A percentile compares a stretch with the other conserved stretches of the same genome.
Conservation (phyloP, 2,113 vertebrate genomes). For the Centropristis striata region DNA sequence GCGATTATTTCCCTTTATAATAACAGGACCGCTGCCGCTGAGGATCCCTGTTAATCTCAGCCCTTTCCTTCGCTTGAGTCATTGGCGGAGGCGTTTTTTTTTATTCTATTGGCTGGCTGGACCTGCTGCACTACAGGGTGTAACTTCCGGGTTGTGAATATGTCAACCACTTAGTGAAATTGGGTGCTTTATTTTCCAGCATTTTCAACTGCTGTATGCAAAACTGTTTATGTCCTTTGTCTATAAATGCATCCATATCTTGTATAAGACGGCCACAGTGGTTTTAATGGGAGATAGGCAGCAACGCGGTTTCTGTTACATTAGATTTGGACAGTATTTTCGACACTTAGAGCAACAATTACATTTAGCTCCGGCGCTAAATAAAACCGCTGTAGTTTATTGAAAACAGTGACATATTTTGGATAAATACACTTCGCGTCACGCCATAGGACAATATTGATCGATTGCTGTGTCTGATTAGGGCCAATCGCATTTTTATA, state of each 20-base stretch:
- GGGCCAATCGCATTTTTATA: not conserved
- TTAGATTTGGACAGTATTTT: not conserved
- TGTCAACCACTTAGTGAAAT: not conserved
- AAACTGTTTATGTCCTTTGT: not conserved
- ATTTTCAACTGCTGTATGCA: not conserved
- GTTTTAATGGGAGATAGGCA: rapidly evolving
- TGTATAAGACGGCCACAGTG: not conserved
- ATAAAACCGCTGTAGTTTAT: not conserved
- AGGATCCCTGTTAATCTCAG: conserved; percentile 79
- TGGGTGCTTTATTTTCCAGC: not conserved
- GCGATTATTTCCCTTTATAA: conserved; percentile 63
- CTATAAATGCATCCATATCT: not conserved
- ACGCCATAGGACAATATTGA: not conserved
- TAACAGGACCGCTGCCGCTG: conserved; percentile 53
- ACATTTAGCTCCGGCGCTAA: not conserved
- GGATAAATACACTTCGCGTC: not conserved
- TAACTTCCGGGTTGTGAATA: conserved; percentile 81
- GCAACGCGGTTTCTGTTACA: not conserved
- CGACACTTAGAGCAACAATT: not conserved
- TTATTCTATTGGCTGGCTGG: conserved; percentile 64
- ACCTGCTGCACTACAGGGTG: conserved; percentile 29
- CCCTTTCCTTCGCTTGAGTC: conserved; percentile 76
- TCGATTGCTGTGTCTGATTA: not conserved
- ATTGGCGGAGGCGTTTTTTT: conserved; percentile 73
- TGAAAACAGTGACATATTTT: conserved; percentile 51